Base-by-base conservation (phyloP, 2,797 vertebrate genomes). In the Sardinella longiceps region DNA sequence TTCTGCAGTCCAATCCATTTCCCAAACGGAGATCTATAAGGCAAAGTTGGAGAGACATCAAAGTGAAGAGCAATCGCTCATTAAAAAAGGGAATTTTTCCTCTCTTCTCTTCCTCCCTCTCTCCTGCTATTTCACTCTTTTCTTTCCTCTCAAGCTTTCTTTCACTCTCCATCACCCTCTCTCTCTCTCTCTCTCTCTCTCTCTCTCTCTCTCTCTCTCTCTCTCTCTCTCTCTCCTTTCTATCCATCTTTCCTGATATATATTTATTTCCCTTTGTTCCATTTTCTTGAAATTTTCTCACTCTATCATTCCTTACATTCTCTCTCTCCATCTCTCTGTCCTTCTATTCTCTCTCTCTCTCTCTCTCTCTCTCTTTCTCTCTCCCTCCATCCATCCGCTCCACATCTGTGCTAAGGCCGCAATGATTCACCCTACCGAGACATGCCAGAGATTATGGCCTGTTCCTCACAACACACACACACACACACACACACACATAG, bases 401-500 rank as follows among this genome's bases (percentile, higher is more conserved):
- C 63, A 33, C 63, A 70, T 70, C 12, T 70, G 63, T 70, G 63
- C 25, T 28, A 0, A 5, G 28, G 28, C 12, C 28, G n/a, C 10
- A 5, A 70, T 70, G 63, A 70, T 12, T 70, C 63, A 70, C 28
- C 18, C 2, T 30, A 33, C 63, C 3, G 63, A 70, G 63, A 30
- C 30, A 30, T 70, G 63, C 30, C 12, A 33, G 28, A 70, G 63
- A 70, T 70, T 70, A 70, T 4, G 30, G 63, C 11, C 28, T n/a
- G n/a, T n/a, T n/a, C n/a, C n/a, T n/a, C n/a, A n/a, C n/a, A n/a
- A n/a, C n/a, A 28, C 25, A 63, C 60, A 63, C 25, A 63, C 60
- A 63, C 56, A 58, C 56, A 58, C 56, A 58, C 58, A 63, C 58
- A 63, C 58, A 63, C 58, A 63, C 58, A 63, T n/a, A n/a, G n/a